phyloP scores from a whole-genome alignment of 2,888 invertebrate species.

The Boloria selene region DNA sequence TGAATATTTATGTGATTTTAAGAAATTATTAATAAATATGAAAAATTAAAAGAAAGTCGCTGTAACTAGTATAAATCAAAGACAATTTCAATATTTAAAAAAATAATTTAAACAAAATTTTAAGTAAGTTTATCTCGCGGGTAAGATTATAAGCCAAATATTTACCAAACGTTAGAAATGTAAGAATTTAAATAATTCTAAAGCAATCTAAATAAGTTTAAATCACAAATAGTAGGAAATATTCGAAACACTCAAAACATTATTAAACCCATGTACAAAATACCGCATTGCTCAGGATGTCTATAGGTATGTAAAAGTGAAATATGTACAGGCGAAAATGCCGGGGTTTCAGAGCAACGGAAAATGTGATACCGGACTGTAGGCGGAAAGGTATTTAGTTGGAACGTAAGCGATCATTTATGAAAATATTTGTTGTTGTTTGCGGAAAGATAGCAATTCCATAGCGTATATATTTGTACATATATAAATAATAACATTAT shows the following conservation, averaged over 20 bases:
- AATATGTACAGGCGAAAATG: conserved; percentile 46
- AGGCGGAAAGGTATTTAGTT: conserved; percentile 36
- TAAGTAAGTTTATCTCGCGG: too few relatives aligned
- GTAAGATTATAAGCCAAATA: too few relatives aligned
- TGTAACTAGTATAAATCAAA: too few relatives aligned
- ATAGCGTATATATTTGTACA: neutral
- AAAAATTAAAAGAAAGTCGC: neutral
- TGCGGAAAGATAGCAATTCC: neutral
- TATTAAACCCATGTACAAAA: conserved; percentile 24
- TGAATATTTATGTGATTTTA: neutral
- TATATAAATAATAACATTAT: neutral
- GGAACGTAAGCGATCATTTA: conserved; percentile 42
- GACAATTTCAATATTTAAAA: too few relatives aligned
- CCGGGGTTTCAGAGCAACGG: conserved; percentile 44
- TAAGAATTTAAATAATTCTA: neutral
- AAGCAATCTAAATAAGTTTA: neutral
- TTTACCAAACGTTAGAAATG: too few relatives aligned
- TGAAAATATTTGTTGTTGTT: conserved; percentile 35
- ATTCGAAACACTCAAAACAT: conserved; percentile 13
- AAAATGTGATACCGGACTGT: conserved; percentile 49
- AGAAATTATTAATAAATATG: neutral
- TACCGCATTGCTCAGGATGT: conserved; percentile 28
- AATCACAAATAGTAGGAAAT: neutral
- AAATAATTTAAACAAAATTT: too few relatives aligned
- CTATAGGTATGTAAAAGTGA: conserved; percentile 38